Percentiles rank a stretch among this genome's conserved stretches.
phyloP scores from a whole-genome alignment of 2,888 invertebrate species.

The Metacarcinus magister region DNA sequence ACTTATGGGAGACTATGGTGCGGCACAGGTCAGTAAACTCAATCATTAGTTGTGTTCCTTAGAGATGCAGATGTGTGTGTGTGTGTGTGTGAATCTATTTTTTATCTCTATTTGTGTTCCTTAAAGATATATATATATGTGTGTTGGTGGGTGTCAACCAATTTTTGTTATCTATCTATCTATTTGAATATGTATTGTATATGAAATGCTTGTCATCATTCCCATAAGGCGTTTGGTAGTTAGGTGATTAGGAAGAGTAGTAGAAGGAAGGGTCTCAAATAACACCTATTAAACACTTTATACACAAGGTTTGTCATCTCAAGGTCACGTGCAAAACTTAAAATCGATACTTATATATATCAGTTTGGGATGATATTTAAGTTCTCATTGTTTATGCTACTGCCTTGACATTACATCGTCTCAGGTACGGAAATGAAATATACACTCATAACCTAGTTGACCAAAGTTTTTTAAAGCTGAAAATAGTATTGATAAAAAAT shows the following conservation, averaged over 20 bases:
- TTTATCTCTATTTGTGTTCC: not conserved
- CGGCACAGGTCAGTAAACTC: conserved; percentile 76
- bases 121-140: not conserved
- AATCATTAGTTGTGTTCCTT: not conserved
- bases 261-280: too few relatives aligned
- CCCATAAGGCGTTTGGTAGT: not conserved
- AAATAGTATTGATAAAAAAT: not conserved
- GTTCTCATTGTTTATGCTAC: not conserved
- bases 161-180: not conserved
- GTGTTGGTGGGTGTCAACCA: not conserved
- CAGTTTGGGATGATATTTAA: not conserved
- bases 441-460: not conserved
- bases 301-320: not conserved
- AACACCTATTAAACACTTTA: too few relatives aligned
- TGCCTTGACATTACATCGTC: not conserved
- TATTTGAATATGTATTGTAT: not conserved
- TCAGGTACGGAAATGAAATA: not conserved
- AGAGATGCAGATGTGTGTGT: not conserved
- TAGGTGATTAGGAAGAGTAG: not conserved
- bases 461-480: not conserved
- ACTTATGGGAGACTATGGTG: conserved; percentile 78
- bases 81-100: not conserved
- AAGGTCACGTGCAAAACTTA: not conserved
- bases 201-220: too few relatives aligned
- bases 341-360: not conserved